These are phyloP conservation scores for Gerosis bhagava DNA, from an alignment of 2,888 invertebrate species.

Conservation along the genomic window DNA sequence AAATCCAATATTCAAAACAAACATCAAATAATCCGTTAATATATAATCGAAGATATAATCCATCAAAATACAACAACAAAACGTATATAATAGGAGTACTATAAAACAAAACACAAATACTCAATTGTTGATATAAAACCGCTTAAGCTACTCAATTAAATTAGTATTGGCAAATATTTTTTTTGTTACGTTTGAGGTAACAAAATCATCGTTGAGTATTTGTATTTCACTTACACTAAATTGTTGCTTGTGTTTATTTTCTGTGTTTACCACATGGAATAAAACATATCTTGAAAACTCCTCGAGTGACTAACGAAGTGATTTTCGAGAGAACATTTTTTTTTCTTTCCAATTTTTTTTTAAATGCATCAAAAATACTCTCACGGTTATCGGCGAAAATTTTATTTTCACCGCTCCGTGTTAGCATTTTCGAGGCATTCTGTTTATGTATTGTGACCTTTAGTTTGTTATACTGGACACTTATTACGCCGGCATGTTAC, in stretches of 20 bases:
- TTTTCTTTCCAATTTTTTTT: constrained; percentile 14
- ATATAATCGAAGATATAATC: constrained; percentile 75
- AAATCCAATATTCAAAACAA: constrained; percentile 55
- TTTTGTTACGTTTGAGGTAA: constrained; percentile 46
- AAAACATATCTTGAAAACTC: constrained; percentile 13
- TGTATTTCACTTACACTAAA: constrained; percentile 65
- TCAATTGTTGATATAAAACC: constrained; percentile 46
- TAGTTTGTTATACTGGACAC: constrained; percentile 14
- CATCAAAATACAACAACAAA: constrained; percentile 79
- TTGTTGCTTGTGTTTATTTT: constrained; percentile 33
- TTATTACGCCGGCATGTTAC: constrained; percentile 24
- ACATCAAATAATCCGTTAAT: no score
- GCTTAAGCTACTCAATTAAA: constrained; percentile 29
- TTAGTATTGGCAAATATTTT: constrained; percentile 39
- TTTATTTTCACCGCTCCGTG: constrained; percentile 51
- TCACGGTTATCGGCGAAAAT: constrained; percentile 53
- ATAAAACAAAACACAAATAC: constrained; percentile 71
- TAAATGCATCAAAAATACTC: constrained; percentile 55
- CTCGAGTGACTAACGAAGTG: not conserved
- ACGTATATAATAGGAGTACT: constrained; percentile 60
- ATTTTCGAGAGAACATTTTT: constrained; percentile 32
- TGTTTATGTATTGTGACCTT: constrained; percentile 52
- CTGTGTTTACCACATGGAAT: not conserved
- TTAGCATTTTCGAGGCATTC: constrained; percentile 50
- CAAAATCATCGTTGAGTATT: constrained; percentile 69